Percentiles rank a stretch among this genome's conserved stretches.
Conservation (phyloP, 2,113 vertebrate genomes). For the Corythornis cristatus region DNA sequence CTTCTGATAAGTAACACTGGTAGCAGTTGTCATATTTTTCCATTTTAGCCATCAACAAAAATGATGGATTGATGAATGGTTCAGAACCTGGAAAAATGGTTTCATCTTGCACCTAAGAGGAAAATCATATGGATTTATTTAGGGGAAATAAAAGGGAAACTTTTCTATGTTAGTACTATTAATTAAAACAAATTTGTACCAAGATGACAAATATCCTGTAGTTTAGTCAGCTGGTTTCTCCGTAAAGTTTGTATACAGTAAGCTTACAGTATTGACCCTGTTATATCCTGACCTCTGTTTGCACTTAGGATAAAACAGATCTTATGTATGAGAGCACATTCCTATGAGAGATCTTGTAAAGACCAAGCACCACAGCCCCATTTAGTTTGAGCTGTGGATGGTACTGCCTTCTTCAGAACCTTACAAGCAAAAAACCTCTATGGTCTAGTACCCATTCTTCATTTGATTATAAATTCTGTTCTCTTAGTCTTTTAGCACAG, state of each 20-base stretch:
- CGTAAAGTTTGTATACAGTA: accelerated
- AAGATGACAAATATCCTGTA: background rate
- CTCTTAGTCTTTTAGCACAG: background rate
- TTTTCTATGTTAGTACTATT: background rate
- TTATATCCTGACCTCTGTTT: background rate
- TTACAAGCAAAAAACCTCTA: background rate
- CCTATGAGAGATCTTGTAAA: background rate
- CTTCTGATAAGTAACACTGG: background rate
- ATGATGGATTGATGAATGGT: background rate
- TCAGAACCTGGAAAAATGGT: background rate
- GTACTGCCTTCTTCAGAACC: background rate
- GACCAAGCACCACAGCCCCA: background rate
- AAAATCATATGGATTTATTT: background rate
- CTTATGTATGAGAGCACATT: background rate
- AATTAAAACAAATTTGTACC: background rate
- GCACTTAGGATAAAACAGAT: background rate
- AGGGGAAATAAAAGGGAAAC: background rate
- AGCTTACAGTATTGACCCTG: background rate
- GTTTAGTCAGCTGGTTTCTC: background rate
- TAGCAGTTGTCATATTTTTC: background rate
- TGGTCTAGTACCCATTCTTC: background rate
- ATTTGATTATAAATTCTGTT: background rate
- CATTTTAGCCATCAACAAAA: background rate
- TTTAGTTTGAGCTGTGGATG: background rate
- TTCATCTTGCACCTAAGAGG: background rate